A percentile compares a stretch with the other conserved stretches of the same genome.
phyloP scores from a whole-genome alignment of 1,140 invertebrate species.

The Cardiocondyla obscurior region DNA sequence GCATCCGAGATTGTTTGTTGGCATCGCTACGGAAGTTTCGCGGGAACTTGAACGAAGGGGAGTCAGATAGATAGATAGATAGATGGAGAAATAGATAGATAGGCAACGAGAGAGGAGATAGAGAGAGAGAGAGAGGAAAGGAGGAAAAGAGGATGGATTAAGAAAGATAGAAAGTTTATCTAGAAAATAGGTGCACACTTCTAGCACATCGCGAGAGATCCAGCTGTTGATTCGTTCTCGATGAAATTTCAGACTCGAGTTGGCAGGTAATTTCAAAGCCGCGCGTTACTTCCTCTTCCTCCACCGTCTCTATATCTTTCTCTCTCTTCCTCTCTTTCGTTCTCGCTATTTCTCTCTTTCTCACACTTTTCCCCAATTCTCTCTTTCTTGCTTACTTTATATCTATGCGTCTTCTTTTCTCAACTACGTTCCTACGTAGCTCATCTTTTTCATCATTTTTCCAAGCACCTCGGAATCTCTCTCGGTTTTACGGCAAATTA shows the following conservation, averaged over 20 bases:
- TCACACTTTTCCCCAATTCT: not conserved
- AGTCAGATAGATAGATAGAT: constrained; percentile 15
- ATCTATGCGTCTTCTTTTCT: constrained; percentile 49
- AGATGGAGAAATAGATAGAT: not conserved
- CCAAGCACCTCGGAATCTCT: constrained; percentile 48
- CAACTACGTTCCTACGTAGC: constrained; percentile 2
- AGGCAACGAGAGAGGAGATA: not conserved
- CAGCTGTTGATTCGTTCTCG: constrained; percentile 68
- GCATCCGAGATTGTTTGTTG: constrained; percentile 53
- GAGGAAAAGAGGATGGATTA: constrained; percentile 21
- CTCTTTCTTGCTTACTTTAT: constrained; percentile 28
- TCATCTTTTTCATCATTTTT: constrained; percentile 54
- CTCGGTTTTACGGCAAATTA: constrained; percentile 47
- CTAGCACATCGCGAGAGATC: constrained; percentile 45
- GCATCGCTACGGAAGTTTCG: constrained; percentile 48
- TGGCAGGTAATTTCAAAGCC: constrained; percentile 63
- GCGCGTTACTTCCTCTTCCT: constrained; percentile 19
- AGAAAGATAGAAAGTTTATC: constrained; percentile 50
- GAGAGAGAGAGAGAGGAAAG: constrained; percentile 1
- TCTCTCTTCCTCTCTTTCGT: too few species aligned
- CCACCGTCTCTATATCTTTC: too few species aligned
- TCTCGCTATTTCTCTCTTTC: not conserved
- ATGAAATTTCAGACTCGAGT: constrained; percentile 69
- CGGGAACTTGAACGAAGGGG: constrained; percentile 3
- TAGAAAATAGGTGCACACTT: constrained; percentile 24